These are phyloP conservation scores for Promerops cafer DNA, from an alignment of 2,113 vertebrate species.

Conservation along the genomic window DNA sequence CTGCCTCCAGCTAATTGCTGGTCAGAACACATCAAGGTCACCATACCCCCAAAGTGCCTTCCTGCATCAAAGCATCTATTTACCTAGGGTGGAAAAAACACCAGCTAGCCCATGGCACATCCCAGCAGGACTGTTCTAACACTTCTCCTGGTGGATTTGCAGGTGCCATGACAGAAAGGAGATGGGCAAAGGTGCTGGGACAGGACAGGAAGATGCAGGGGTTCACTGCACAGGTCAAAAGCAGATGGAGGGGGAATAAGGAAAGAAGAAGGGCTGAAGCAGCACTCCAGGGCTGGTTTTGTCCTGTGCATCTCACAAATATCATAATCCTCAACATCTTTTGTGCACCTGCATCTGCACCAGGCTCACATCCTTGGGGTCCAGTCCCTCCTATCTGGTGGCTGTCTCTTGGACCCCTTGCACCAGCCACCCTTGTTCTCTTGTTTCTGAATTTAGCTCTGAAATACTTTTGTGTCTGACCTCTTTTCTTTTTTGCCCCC, in stretches of 20 bases:
- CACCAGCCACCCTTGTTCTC: background rate
- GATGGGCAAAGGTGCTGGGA: background rate
- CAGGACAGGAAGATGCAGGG: accelerated
- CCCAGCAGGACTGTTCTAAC: background rate
- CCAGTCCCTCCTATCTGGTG: background rate
- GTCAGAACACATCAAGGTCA: background rate
- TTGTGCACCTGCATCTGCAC: background rate
- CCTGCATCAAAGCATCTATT: background rate
- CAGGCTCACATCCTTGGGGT: background rate
- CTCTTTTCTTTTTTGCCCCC: background rate
- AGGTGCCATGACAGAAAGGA: background rate
- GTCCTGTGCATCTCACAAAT: background rate
- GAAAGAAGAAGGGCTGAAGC: background rate
- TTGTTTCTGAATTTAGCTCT: background rate
- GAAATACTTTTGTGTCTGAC: background rate
- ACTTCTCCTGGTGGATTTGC: background rate
- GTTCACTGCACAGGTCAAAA: background rate
- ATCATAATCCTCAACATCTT: background rate
- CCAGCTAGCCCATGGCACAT: background rate
- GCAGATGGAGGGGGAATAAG: background rate
- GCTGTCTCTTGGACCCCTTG: background rate
- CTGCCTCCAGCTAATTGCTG: background rate
- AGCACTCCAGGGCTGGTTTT: background rate
- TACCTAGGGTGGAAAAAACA: background rate
- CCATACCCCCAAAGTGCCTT: background rate